Conservation (phyloP, 1,140 invertebrate species). For the Mercenaria mercenaria region DNA sequence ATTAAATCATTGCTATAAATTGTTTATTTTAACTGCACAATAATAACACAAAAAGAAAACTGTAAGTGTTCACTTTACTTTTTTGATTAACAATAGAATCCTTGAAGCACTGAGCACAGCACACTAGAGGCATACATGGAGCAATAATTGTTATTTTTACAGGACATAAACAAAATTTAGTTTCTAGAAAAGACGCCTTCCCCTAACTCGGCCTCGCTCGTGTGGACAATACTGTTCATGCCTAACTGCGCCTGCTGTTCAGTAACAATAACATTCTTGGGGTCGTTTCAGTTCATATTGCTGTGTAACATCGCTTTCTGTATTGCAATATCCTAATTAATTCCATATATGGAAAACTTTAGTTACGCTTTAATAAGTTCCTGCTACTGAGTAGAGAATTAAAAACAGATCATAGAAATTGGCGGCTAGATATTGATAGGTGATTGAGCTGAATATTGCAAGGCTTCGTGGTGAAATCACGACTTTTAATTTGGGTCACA, state of each 20-base stretch:
- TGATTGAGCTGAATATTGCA: constrained; percentile 5
- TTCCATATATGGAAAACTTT: constrained; percentile 35
- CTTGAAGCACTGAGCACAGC: too few relatives aligned
- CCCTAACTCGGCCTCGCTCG: neutral
- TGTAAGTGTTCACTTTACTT: too few relatives aligned
- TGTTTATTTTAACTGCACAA: too few relatives aligned
- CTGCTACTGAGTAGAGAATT: neutral
- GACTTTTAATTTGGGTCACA: constrained; percentile 21
- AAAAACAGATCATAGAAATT: constrained; percentile 31
- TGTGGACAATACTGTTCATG: neutral
- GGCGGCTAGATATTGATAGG: neutral
- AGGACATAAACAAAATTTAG: too few relatives aligned
- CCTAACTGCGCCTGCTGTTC: neutral
- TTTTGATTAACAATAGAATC: too few relatives aligned
- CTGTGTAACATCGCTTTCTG: neutral
- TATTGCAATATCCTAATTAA: constrained; percentile 43
- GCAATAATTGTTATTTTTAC: too few relatives aligned
- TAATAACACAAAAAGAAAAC: too few relatives aligned
- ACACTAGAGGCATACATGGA: too few relatives aligned
- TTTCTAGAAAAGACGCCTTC: too few relatives aligned
- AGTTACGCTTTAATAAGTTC: constrained; percentile 37
- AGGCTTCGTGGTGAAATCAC: neutral
- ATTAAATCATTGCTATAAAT: too few relatives aligned
- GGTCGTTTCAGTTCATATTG: neutral
- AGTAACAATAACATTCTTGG: neutral